phyloP scores from a whole-genome alignment of 2,797 vertebrate genomes.

The Dicrostonyx torquatus region DNA sequence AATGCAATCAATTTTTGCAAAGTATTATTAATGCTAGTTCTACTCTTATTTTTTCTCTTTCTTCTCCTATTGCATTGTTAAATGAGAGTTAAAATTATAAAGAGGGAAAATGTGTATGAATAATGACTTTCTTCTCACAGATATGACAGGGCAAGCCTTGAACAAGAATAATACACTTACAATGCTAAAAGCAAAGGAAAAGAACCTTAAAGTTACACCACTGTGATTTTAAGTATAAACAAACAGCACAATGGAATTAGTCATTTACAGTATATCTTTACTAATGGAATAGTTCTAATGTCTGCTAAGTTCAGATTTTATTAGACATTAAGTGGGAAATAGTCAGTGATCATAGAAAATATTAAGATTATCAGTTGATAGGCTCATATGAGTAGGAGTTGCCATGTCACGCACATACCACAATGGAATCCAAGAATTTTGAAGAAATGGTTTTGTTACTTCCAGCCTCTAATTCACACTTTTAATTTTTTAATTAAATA shows the following conservation, averaged over 20 bases:
- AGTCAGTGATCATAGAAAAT: conserved; percentile 10
- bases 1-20: not conserved
- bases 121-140: not conserved
- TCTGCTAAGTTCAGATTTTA: conserved; percentile 24
- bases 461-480: conserved; percentile 56
- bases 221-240: not conserved
- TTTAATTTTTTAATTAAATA: conserved; percentile 81
- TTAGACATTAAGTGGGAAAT: conserved; percentile 40
- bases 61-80: not conserved
- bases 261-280: conserved; percentile 25
- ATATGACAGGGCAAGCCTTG: not conserved
- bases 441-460: conserved; percentile 48
- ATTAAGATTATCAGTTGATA: conserved; percentile 27
- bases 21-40: not conserved
- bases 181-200: not conserved
- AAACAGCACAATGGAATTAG: not conserved
- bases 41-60: not conserved
- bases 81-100: not conserved
- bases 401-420: not conserved
- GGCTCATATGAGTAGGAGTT: not conserved
- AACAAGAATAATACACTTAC: not conserved
- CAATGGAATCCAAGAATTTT: conserved; percentile 50
- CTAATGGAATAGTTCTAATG: conserved; percentile 12
- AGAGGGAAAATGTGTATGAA: not conserved
- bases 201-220: not conserved